Conservation (phyloP, 2,888 invertebrate species). For the Pseudococcus viburni region DNA sequence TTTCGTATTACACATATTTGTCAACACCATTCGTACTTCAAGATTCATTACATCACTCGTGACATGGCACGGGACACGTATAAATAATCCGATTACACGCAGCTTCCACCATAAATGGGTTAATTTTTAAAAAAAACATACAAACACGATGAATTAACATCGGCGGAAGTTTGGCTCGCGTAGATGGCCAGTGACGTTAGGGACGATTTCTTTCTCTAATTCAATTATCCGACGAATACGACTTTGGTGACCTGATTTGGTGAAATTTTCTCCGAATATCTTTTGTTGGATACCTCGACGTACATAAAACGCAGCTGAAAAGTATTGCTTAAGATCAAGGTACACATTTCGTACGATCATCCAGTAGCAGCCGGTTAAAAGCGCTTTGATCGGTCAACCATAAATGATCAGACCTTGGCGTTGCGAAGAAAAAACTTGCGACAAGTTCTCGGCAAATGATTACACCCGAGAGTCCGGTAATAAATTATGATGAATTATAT, state of each 20-base stretch:
- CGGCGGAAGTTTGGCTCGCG: neutral
- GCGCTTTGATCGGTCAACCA: conserved; percentile 36
- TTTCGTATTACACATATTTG: neutral
- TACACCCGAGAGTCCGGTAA: neutral
- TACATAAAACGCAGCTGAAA: neutral
- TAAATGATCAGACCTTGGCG: conserved; percentile 44
- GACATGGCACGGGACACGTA: neutral
- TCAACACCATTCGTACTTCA: neutral
- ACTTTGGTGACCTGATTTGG: conserved; percentile 56
- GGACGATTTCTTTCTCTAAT: conserved; percentile 27
- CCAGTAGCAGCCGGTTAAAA: conserved; percentile 35
- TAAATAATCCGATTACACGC: conserved; percentile 18
- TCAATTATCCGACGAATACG: conserved; percentile 19
- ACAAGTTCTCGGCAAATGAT: conserved; percentile 17
- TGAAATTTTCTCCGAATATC: conserved; percentile 15
- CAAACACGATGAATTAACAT: neutral
- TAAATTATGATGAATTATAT: neutral
- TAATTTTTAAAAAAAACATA: conserved; percentile 23
- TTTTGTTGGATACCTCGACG: neutral
- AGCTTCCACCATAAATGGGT: neutral
- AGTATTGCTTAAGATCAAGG: conserved; percentile 40
- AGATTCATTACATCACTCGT: neutral
- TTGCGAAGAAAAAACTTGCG: conserved; percentile 31
- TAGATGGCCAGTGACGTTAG: neutral
- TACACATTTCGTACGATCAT: neutral